These are phyloP conservation scores for Sminthurinus aureus DNA, from an alignment of 2,888 invertebrate species.

Conservation along the genomic window DNA sequence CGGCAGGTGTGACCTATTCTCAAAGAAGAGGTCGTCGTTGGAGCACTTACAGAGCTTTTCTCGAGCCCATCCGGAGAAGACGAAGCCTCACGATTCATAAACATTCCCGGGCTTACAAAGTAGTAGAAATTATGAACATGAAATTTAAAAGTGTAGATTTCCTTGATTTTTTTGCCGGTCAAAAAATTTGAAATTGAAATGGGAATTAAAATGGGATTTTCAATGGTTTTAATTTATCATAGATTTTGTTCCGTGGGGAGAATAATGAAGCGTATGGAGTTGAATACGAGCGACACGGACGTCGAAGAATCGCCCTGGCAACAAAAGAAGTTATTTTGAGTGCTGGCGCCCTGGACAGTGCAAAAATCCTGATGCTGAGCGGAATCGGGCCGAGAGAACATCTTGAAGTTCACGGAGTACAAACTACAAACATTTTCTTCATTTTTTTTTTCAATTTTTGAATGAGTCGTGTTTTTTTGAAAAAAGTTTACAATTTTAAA, in stretches of 20 bases:
- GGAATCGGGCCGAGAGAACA: slow-evolving; percentile 46
- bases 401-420: slow-evolving; percentile 41
- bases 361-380: slow-evolving; percentile 47
- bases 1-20: slow-evolving; percentile 56
- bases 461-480: background rate
- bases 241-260: slow-evolving; percentile 54
- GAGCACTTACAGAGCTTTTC: slow-evolving; percentile 55
- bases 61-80: slow-evolving; percentile 55
- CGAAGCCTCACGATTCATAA: slow-evolving; percentile 53
- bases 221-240: background rate
- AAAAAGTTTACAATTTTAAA: slow-evolving; percentile 1
- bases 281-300: slow-evolving; percentile 54
- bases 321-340: slow-evolving; percentile 58
- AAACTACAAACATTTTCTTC: background rate
- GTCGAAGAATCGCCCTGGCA: slow-evolving; percentile 51
- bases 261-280: slow-evolving; percentile 59
- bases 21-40: slow-evolving; percentile 55
- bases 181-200: too few species aligned
- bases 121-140: slow-evolving; percentile 12
- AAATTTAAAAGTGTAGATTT: too few species aligned
- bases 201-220: too few species aligned
- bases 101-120: slow-evolving; percentile 56
- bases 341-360: slow-evolving; percentile 49
- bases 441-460: background rate
- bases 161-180: too few species aligned